phyloP scores from a whole-genome alignment of 37 sponge, comb jelly and placozoan species.

The Halichondria panicea region DNA sequence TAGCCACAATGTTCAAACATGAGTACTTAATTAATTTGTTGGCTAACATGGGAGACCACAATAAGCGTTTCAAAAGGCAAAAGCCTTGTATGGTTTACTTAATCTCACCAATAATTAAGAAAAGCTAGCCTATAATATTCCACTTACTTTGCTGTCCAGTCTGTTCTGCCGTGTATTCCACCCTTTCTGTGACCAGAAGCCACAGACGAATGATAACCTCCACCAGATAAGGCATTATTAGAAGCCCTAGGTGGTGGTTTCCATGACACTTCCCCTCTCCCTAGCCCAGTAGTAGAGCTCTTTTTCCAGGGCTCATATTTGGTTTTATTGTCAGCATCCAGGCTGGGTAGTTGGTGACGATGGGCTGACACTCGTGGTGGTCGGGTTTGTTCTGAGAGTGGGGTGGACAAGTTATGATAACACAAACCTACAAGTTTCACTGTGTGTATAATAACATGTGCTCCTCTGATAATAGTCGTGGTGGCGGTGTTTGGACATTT shows the following conservation, averaged over 20 bases:
- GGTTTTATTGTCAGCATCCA: too few species aligned
- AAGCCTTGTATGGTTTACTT: not conserved
- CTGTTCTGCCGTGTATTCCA: conserved; percentile 49
- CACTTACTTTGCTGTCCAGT: conserved; percentile 75
- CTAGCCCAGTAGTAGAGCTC: not conserved
- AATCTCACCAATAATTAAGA: not conserved
- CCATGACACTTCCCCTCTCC: not conserved
- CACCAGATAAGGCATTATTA: conserved; percentile 2
- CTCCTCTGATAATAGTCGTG: too few species aligned
- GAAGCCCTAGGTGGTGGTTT: not conserved
- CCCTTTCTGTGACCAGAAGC: conserved; percentile 8
- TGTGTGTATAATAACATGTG: too few species aligned
- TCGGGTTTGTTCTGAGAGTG: too few species aligned
- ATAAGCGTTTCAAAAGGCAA: not conserved
- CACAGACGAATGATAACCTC: conserved; percentile 37
- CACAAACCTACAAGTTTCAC: too few species aligned
- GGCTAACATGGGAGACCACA: too few species aligned
- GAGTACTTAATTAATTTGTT: too few species aligned
- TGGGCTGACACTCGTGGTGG: too few species aligned
- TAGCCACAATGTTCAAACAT: too few species aligned
- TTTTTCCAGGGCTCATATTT: not conserved
- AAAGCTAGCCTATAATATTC: not conserved
- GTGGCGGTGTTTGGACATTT: too few species aligned
- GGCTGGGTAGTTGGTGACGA: too few species aligned
- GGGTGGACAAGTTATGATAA: too few species aligned